These are phyloP conservation scores for Zhuqinia jingwanae DNA, from an alignment of 2,888 invertebrate genomes.

Conservation along the genomic window DNA sequence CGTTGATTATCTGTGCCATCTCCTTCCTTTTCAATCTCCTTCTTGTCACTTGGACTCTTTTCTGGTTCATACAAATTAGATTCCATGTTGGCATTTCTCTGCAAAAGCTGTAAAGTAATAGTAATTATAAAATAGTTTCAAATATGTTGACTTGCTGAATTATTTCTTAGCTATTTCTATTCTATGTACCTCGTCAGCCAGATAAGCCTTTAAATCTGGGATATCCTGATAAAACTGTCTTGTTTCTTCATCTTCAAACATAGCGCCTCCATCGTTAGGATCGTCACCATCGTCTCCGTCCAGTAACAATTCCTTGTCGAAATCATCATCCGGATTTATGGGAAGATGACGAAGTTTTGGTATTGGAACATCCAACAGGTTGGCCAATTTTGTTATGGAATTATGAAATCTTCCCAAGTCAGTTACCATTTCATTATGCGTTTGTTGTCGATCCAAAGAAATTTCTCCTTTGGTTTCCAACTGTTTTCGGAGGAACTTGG, in stretches of 20 bases:
- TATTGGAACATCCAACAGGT: slow-evolving; percentile 90
- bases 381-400: slow-evolving; percentile 91
- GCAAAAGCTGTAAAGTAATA: too few species aligned
- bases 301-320: slow-evolving; percentile 53
- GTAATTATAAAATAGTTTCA: too few species aligned
- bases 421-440: slow-evolving; percentile 88
- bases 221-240: slow-evolving; percentile 95
- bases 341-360: slow-evolving; percentile 84
- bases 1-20: too few species aligned
- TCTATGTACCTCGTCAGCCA: not conserved
- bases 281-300: slow-evolving; percentile 80
- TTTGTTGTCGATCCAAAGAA: slow-evolving; percentile 92
- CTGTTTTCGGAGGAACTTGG: slow-evolving; percentile 92
- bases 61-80: too few species aligned
- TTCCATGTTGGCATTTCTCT: too few species aligned
- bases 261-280: slow-evolving; percentile 70
- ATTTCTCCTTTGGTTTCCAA: slow-evolving; percentile 96
- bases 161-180: not conserved
- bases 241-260: slow-evolving; percentile 98
- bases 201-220: slow-evolving; percentile 86
- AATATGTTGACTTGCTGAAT: too few species aligned
- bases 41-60: too few species aligned
- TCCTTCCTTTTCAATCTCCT: too few species aligned
- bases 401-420: slow-evolving; percentile 89
- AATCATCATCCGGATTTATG: slow-evolving; percentile 76